Evolutionary conservation across 2,888 invertebrate genomes (phyloP).

Genomic region (Volucella zonaria): DNA sequence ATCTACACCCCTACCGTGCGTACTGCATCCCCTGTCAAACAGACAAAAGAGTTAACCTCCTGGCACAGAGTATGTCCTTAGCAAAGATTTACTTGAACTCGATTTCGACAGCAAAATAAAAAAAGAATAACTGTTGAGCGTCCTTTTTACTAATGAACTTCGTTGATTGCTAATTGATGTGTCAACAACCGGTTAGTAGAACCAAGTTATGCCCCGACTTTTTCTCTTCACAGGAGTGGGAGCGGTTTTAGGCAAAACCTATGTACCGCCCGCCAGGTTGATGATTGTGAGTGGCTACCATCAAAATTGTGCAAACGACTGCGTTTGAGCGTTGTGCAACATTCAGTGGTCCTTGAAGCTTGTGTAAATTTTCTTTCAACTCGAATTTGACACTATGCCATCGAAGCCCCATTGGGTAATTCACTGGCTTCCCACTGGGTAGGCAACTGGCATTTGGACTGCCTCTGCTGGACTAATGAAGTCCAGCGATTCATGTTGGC

Average conservation of each 20-base stretch:
- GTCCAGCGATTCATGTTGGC: slow-evolving; percentile 70
- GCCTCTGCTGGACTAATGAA: slow-evolving; percentile 52
- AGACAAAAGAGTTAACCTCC: slow-evolving; percentile 71
- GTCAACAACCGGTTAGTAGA: slow-evolving; percentile 50
- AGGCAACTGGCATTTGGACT: background rate
- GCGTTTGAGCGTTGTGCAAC: slow-evolving; percentile 48
- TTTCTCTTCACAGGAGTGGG: background rate
- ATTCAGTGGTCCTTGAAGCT: slow-evolving; percentile 58
- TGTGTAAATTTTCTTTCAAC: slow-evolving; percentile 51
- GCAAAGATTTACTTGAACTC: slow-evolving; percentile 4
- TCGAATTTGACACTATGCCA: background rate
- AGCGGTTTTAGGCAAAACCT: slow-evolving; percentile 28
- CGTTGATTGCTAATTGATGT: slow-evolving; percentile 73
- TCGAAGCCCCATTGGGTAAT: too few species aligned
- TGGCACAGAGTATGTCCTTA: slow-evolving; percentile 28
- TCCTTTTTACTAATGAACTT: slow-evolving; percentile 66
- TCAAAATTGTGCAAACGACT: slow-evolving; percentile 72
- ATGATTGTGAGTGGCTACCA: slow-evolving; percentile 46
- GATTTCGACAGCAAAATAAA: background rate
- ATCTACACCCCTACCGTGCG: slow-evolving; percentile 17
- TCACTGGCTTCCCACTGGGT: background rate
- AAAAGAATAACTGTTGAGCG: slow-evolving; percentile 14
- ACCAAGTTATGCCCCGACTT: too few species aligned
- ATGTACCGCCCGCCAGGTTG: too few species aligned
- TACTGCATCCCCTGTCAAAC: slow-evolving; percentile 48